Base-by-base conservation (phyloP, 2,888 invertebrate species). In the Dioctria linearis region DNA sequence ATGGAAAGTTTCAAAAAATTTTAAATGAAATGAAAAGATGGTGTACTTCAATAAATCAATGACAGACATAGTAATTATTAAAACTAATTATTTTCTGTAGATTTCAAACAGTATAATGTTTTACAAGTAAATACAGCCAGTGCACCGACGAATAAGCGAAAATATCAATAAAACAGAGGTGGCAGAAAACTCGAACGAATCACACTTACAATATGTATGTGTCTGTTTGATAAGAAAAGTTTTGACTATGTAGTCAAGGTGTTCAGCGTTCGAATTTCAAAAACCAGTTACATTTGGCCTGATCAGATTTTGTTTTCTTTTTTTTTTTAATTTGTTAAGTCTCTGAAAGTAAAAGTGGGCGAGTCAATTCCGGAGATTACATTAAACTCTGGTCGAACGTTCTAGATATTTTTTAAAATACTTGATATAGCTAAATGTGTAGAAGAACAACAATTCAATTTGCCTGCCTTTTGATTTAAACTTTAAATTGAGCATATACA, bases 261-360 rank as follows among this genome's bases (percentile, higher is more conserved):
- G 82, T 83, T 83, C 83, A 82, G 83, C 83, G 82, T 82, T 83
- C 83, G 80, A 83, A 81, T 80, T 69, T 79, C 54, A 79, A 83
- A 82, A 83, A 83, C 83, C 82, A 83, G 83, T 83, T 83, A 78
- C 57, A 63, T 79, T 81, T 80, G 80, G 71, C 54, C 51, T 54
- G 71, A 67, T 42, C 71, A 71, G 25, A 37, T 67, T 67, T 71
- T 71, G 13, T 71, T 71, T 71, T 49, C 37, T 82, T 83, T 80
- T 81, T 69, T 80, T 75, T 11, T 71, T 54, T 71, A 54, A 71
- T 54, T 71, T 54, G 51, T 25, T 51, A 4, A n/a, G 2, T 57
- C 66, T 63, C 51, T 71, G 71, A 71, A 71, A 71, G 51, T 51
- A 51, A 71, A 71, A 71, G 71, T 71, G 71, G 71, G 71, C 71